These are phyloP conservation scores for Bursaphelenchus mucronatus DNA, from an alignment of 1,140 invertebrate genomes.

Conservation along the genomic window DNA sequence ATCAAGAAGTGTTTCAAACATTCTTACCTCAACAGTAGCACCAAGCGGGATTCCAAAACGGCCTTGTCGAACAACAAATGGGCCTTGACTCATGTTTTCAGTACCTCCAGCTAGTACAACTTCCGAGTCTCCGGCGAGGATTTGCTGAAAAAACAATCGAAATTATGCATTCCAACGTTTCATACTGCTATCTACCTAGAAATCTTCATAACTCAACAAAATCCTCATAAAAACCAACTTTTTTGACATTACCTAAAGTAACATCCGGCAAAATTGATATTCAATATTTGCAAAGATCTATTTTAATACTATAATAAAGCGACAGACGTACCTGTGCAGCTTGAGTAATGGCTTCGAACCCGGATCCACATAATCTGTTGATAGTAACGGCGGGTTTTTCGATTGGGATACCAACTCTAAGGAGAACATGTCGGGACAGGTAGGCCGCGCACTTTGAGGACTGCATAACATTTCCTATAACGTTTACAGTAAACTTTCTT, in stretches of 20 bases:
- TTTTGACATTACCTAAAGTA: constrained; percentile 6
- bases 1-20: too few species aligned
- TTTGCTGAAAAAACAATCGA: not conserved
- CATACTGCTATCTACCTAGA: too few species aligned
- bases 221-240: too few species aligned
- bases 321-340: not conserved
- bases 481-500: too few species aligned
- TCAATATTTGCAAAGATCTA: not conserved
- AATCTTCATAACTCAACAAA: too few species aligned
- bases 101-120: constrained; percentile 14
- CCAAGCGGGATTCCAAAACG: constrained; percentile 59
- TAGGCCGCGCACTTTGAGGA: constrained; percentile 76
- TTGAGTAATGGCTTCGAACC: not conserved
- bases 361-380: constrained; percentile 10
- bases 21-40: not conserved
- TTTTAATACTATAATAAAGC: too few species aligned
- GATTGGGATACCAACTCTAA: constrained; percentile 1
- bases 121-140: constrained; percentile 10
- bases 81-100: constrained; percentile 13
- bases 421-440: constrained; percentile 3
- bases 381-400: constrained; percentile 8
- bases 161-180: too few species aligned
- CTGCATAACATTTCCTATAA: constrained; percentile 64
- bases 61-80: not conserved
- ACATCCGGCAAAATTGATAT: constrained; percentile 71